phyloP scores from a whole-genome alignment of 2,113 vertebrate genomes.

The Protobothrops flavoviridis region DNA sequence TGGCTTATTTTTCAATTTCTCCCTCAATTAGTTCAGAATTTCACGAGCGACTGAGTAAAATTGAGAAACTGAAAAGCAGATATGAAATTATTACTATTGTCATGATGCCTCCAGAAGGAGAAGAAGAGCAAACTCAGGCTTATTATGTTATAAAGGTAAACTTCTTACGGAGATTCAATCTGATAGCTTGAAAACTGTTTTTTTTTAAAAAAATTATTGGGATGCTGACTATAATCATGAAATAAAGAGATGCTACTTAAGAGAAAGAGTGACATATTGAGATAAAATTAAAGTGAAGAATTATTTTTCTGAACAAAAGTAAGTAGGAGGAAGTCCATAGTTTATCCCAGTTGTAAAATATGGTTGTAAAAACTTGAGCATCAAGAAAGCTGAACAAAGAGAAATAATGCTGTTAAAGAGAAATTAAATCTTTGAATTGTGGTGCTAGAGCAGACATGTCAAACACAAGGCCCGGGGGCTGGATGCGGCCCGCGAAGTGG shows the following conservation, averaged over 20 bases:
- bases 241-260: neutral
- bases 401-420: neutral
- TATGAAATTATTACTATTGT: conserved; percentile 81
- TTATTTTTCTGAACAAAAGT: neutral
- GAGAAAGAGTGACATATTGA: neutral
- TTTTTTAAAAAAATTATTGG: neutral
- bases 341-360: neutral
- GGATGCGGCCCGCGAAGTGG: too few species aligned
- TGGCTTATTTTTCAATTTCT: conserved; percentile 33
- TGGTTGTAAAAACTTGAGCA: neutral
- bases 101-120: conserved; percentile 83
- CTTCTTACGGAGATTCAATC: neutral
- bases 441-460: neutral
- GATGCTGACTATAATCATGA: neutral
- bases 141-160: conserved; percentile 89
- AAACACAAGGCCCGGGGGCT: too few species aligned
- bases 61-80: conserved; percentile 83
- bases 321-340: neutral
- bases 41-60: conserved; percentile 83
- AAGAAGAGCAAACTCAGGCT: conserved; percentile 81
- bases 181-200: neutral
- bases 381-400: neutral
- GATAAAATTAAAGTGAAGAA: neutral
- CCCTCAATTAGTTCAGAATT: conserved; percentile 75
- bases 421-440: neutral